These are phyloP conservation scores for Blennius ocellaris DNA, from an alignment of 2,113 vertebrate species.

Conservation along the genomic window DNA sequence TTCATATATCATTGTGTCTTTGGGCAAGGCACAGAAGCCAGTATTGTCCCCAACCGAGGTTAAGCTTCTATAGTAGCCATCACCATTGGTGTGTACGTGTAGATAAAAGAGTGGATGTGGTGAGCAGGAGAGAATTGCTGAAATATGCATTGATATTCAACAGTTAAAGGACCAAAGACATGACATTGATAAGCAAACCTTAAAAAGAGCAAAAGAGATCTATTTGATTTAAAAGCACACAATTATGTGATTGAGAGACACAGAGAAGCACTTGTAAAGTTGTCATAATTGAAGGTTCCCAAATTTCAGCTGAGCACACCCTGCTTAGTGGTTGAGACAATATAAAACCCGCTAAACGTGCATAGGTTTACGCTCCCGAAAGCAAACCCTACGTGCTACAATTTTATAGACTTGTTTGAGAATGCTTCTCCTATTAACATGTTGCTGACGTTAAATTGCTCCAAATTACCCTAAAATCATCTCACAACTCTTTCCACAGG, in stretches of 20 bases:
- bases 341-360: background rate
- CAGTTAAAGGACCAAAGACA: too few relatives aligned
- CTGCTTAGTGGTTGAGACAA: constrained; percentile 17
- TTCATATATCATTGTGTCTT: too few relatives aligned
- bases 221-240: constrained; percentile 5
- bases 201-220: background rate
- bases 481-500: constrained; percentile 29
- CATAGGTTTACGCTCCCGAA: background rate
- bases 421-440: constrained; percentile 27
- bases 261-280: constrained; percentile 18
- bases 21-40: too few relatives aligned
- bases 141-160: too few relatives aligned
- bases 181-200: too few relatives aligned
- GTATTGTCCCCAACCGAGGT: too few relatives aligned
- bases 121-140: too few relatives aligned
- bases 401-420: constrained; percentile 59
- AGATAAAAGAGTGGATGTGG: too few relatives aligned
- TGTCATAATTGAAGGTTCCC: constrained; percentile 34
- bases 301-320: constrained; percentile 27
- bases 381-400: background rate
- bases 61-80: too few relatives aligned
- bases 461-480: constrained; percentile 50
- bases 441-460: constrained; percentile 41
- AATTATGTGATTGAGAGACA: constrained; percentile 5
- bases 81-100: too few relatives aligned